Evolutionary conservation across 1,140 invertebrate genomes (phyloP).

Genomic region (Formica selysi): DNA sequence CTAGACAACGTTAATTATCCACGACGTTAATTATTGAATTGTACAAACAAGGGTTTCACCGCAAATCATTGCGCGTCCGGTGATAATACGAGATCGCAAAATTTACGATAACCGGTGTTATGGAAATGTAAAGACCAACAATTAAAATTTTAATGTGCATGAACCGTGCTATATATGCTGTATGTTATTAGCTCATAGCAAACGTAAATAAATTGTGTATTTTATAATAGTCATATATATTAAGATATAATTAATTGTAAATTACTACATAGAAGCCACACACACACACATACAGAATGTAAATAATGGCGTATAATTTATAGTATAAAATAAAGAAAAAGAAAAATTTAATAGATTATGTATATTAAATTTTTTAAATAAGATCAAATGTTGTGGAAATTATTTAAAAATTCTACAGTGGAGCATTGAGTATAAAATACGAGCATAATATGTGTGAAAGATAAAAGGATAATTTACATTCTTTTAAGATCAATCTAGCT

Average conservation of each 20-base stretch:
- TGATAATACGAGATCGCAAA: slow-evolving; percentile 36
- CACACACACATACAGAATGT: background rate
- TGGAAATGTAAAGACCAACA: slow-evolving; percentile 25
- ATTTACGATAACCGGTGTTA: slow-evolving; percentile 54
- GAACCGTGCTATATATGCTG: background rate
- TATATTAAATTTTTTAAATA: slow-evolving; percentile 1
- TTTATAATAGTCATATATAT: slow-evolving; percentile 3
- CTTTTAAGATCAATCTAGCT: slow-evolving; percentile 28
- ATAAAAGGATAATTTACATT: slow-evolving; percentile 49
- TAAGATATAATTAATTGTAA: slow-evolving; percentile 13
- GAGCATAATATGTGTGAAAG: slow-evolving; percentile 15
- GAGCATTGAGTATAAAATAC: background rate
- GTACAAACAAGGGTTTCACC: slow-evolving; percentile 52
- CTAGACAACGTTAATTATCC: slow-evolving; percentile 42
- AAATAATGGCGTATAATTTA: slow-evolving; percentile 23
- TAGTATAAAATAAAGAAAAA: background rate
- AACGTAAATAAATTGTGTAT: slow-evolving; percentile 16
- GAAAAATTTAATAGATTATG: background rate
- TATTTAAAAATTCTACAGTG: background rate
- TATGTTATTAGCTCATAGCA: background rate
- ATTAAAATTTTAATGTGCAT: slow-evolving; percentile 73
- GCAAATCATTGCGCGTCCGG: slow-evolving; percentile 38
- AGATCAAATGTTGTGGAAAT: slow-evolving; percentile 13
- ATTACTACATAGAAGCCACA: background rate
- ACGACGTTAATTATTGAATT: slow-evolving; percentile 53